Evolutionary conservation across 2,888 invertebrate species (phyloP).

Genomic region (Furcula furcula): DNA sequence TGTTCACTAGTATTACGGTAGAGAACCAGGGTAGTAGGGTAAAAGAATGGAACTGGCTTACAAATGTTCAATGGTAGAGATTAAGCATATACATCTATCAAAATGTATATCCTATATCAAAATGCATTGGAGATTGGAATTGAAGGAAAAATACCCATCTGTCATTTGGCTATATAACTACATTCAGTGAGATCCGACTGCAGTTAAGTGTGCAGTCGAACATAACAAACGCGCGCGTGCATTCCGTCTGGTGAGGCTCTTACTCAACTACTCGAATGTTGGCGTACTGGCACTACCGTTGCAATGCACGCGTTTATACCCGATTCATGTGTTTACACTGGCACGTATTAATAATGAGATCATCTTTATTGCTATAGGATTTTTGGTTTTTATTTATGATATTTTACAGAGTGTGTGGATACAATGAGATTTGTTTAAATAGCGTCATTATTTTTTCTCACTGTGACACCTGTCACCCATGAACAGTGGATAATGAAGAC

Average conservation of each 20-base stretch:
- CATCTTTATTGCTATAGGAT: constrained; percentile 38
- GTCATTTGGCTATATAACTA: too few species aligned
- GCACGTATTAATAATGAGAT: constrained; percentile 53
- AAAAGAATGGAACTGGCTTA: constrained; percentile 40
- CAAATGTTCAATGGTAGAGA: constrained; percentile 56
- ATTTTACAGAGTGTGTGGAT: neutral
- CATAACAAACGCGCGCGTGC: too few species aligned
- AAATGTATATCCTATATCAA: neutral
- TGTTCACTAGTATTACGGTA: constrained; percentile 20
- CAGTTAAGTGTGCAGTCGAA: too few species aligned
- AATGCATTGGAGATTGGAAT: neutral
- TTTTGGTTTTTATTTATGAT: too few species aligned
- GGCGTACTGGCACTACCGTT: constrained; percentile 40
- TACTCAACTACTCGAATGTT: constrained; percentile 25
- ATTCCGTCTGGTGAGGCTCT: too few species aligned
- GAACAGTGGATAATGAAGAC: too few species aligned
- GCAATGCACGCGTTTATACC: constrained; percentile 26
- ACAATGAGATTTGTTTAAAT: too few species aligned
- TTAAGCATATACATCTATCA: constrained; percentile 59
- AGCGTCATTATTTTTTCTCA: too few species aligned
- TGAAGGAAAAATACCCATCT: too few species aligned
- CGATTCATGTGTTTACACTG: constrained; percentile 33
- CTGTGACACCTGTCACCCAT: too few species aligned
- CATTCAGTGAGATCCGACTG: too few species aligned
- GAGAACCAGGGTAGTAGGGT: constrained; percentile 37